These are phyloP conservation scores for Hybos culiciformis DNA, from an alignment of 2,888 invertebrate species.

Conservation along the genomic window DNA sequence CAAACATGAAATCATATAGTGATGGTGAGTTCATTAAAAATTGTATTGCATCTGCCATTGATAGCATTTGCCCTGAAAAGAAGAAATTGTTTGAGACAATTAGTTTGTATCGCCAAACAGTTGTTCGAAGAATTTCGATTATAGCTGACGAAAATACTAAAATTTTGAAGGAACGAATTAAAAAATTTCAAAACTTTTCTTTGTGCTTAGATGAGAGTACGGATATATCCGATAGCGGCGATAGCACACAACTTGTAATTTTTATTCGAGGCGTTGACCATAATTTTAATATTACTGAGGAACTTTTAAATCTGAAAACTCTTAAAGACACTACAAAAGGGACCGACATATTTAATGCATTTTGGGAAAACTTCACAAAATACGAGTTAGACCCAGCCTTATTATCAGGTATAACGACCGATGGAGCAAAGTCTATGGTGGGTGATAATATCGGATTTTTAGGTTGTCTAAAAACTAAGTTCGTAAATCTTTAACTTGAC, in stretches of 20 bases:
- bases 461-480: background rate
- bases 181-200: background rate
- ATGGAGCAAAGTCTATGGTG: background rate
- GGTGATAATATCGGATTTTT: background rate
- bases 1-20: background rate
- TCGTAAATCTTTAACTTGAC: background rate
- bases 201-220: background rate
- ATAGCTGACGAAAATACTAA: background rate
- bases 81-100: background rate
- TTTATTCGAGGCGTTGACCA: background rate
- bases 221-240: background rate
- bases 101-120: background rate
- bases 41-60: background rate
- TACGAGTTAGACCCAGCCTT: background rate
- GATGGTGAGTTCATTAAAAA: background rate
- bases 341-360: background rate
- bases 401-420: background rate
- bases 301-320: background rate
- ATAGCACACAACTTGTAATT: constrained; percentile 1
- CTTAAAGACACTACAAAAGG: background rate
- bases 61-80: background rate
- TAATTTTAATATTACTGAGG: background rate
- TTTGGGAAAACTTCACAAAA: background rate
- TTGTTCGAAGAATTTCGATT: constrained; percentile 1
- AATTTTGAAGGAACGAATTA: background rate